Conservation (phyloP, 92 coral and sea anemone species). For the Heliopora coerulea region DNA sequence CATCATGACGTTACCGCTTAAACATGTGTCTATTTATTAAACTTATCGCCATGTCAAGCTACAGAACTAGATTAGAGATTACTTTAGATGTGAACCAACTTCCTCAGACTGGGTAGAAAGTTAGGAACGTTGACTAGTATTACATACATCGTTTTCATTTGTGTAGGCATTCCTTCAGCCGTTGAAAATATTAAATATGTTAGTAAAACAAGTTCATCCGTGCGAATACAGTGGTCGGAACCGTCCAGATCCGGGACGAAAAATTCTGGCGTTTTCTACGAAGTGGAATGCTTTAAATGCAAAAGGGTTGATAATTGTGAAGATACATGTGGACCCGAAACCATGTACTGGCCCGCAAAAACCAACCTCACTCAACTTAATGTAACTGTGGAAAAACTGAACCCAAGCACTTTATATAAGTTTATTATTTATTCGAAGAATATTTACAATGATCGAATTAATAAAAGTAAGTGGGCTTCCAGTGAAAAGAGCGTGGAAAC, state of each 20-base stretch:
- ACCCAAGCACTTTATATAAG: conserved; percentile 44
- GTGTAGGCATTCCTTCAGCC: conserved; percentile 4
- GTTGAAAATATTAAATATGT: background rate
- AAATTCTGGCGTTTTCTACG: conserved; percentile 25
- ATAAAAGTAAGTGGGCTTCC: background rate
- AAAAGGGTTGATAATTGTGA: conserved; percentile 6
- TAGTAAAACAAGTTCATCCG: conserved; percentile 3
- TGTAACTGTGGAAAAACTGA: conserved; percentile 60
- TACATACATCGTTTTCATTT: too few species aligned
- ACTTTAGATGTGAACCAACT: background rate
- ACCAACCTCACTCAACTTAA: conserved; percentile 38
- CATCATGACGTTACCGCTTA: too few species aligned
- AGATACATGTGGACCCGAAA: conserved; percentile 44
- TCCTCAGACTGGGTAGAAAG: background rate
- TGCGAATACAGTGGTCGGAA: conserved; percentile 3
- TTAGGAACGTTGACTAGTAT: background rate
- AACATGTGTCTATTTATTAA: too few species aligned
- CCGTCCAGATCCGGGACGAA: background rate
- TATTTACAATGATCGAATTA: conserved; percentile 14
- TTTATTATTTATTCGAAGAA: conserved; percentile 68
- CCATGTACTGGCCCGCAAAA: conserved; percentile 49
- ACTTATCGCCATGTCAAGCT: too few species aligned
- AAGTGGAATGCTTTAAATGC: conserved; percentile 68
- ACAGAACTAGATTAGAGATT: background rate
- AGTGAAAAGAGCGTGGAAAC: conserved; percentile 3